Conservation (phyloP, 2,113 vertebrate species). For the Gymnogyps californianus region DNA sequence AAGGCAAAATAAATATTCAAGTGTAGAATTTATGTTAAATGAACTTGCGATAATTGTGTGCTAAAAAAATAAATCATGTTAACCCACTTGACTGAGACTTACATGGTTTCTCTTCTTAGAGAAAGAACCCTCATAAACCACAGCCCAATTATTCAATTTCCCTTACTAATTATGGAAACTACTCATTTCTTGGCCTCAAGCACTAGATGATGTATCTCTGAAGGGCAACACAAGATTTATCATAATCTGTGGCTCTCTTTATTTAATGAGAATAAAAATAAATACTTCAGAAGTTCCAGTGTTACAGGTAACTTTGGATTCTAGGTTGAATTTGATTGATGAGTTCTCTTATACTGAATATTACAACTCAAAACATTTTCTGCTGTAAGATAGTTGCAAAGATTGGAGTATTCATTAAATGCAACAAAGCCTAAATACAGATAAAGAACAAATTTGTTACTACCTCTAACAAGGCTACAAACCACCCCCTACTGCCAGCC, state of each 20-base stretch:
- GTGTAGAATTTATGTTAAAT: constrained; percentile 52
- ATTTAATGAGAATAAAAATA: constrained; percentile 68
- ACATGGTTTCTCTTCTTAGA: constrained; percentile 46
- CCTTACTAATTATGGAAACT: constrained; percentile 70
- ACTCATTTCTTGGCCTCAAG: constrained; percentile 69
- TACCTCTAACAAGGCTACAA: neutral
- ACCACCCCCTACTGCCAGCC: neutral
- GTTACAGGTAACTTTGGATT: constrained; percentile 6
- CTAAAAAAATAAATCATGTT: constrained; percentile 61
- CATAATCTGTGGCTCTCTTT: constrained; percentile 52
- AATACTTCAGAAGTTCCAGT: constrained; percentile 39
- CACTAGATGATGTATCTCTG: constrained; percentile 62
- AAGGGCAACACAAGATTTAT: constrained; percentile 62
- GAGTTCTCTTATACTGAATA: neutral
- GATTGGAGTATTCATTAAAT: neutral
- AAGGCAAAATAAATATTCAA: constrained; percentile 21
- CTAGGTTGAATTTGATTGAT: neutral
- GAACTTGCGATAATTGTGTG: constrained; percentile 29
- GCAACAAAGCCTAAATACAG: neutral
- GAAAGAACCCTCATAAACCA: constrained; percentile 50
- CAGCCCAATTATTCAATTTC: constrained; percentile 72
- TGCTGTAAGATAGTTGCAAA: neutral
- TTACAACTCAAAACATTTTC: neutral
- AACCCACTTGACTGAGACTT: constrained; percentile 60
- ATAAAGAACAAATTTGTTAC: neutral